Evolutionary conservation across 2,888 invertebrate genomes (phyloP).

Genomic region (Lapara coniferarum): DNA sequence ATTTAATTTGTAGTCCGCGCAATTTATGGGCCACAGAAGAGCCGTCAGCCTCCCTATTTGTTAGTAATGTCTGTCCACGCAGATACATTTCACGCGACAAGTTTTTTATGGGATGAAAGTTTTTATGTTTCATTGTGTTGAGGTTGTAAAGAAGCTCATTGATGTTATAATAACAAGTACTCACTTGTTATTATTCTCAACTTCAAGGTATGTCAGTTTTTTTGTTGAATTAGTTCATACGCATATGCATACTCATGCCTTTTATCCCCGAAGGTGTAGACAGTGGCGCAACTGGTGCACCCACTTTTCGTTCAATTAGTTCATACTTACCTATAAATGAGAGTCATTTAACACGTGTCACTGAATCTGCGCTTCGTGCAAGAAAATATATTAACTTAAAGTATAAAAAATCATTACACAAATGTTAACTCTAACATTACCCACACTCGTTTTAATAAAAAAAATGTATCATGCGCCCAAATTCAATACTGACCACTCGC

Average conservation of each 20-base stretch:
- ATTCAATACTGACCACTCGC: background rate
- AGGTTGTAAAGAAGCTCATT: background rate
- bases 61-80: conserved; percentile 50
- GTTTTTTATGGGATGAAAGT: conserved; percentile 15
- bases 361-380: too few relatives aligned
- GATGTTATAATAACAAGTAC: background rate
- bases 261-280: too few relatives aligned
- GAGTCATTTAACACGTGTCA: too few relatives aligned
- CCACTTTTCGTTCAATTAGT: too few relatives aligned
- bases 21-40: conserved; percentile 77
- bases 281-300: too few relatives aligned
- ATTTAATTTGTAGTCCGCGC: conserved; percentile 81
- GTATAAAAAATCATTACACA: background rate
- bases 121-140: background rate
- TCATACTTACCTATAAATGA: too few relatives aligned
- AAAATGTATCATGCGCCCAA: background rate
- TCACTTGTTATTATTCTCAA: too few relatives aligned
- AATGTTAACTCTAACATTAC: background rate
- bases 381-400: background rate
- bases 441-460: conserved; percentile 1
- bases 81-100: conserved; percentile 34
- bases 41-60: conserved; percentile 67
- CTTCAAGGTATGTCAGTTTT: too few relatives aligned
- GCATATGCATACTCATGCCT: too few relatives aligned
- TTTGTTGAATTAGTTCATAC: too few relatives aligned